Conservation (phyloP, 2,797 vertebrate genomes). For the Sebastiscus tertius region DNA sequence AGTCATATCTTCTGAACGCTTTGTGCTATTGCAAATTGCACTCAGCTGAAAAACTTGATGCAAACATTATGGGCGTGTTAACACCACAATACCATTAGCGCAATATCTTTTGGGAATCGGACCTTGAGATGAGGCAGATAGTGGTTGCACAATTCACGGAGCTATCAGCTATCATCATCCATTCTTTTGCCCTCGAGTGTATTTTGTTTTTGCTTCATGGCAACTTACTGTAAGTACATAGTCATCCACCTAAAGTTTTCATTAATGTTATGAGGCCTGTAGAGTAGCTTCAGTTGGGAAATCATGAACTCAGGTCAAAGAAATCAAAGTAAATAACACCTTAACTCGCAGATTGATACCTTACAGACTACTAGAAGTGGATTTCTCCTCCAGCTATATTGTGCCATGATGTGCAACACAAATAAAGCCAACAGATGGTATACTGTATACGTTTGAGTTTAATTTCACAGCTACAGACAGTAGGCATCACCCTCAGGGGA, state of each 20-base stretch:
- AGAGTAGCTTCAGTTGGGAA: not conserved
- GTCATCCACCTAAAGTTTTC: not conserved
- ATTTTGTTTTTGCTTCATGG: not conserved
- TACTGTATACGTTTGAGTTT: not conserved
- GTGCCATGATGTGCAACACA: not conserved
- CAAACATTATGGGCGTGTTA: not conserved
- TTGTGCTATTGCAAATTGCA: not conserved
- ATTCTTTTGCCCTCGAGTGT: no score
- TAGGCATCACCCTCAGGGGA: not conserved
- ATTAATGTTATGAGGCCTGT: not conserved
- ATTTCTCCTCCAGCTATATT: not conserved
- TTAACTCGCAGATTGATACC: not conserved
- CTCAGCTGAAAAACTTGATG: not conserved
- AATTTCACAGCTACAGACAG: not conserved
- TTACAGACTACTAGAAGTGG: not conserved
- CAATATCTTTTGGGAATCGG: not conserved
- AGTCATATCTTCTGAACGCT: no score
- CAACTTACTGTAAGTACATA: not conserved
- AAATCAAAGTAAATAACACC: not conserved
- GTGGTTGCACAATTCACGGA: not conserved
- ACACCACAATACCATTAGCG: not conserved
- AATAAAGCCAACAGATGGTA: not conserved
- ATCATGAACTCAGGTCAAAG: not conserved
- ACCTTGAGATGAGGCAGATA: not conserved
- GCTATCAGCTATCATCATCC: no score